These are phyloP conservation scores for Ptychobarbus kaznakovi DNA, from an alignment of 2,797 vertebrate genomes.

Conservation along the genomic window DNA sequence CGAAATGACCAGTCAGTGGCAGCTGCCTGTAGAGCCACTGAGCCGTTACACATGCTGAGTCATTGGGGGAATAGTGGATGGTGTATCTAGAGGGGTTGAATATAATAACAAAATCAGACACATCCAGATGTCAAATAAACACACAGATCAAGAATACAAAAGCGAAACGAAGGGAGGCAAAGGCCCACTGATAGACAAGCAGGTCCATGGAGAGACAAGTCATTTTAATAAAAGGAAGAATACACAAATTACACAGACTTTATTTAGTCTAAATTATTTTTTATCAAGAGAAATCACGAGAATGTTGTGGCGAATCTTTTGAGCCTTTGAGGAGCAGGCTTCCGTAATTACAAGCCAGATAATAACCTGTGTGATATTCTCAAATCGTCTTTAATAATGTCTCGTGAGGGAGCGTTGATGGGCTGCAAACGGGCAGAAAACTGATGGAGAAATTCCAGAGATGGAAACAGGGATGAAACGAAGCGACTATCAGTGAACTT, in stretches of 20 bases:
- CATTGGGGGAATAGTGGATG: conserved; percentile 26
- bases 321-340: conserved; percentile 28
- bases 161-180: neutral
- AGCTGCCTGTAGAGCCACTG: conserved; percentile 48
- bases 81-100: conserved; percentile 6
- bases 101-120: conserved; percentile 29
- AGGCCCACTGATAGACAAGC: neutral
- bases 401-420: conserved; percentile 23
- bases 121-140: neutral
- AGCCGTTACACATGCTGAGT: conserved; percentile 33
- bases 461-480: conserved; percentile 36
- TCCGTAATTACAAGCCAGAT: conserved; percentile 47
- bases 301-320: conserved; percentile 33
- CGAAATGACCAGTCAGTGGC: conserved; percentile 42
- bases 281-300: conserved; percentile 38
- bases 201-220: neutral
- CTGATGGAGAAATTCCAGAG: conserved; percentile 40
- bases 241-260: conserved; percentile 40
- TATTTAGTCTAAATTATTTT: conserved; percentile 43
- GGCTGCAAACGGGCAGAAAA: conserved; percentile 34
- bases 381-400: conserved; percentile 48
- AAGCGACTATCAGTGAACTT: conserved; percentile 45
- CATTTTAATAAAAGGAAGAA: conserved; percentile 16
- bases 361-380: conserved; percentile 41
- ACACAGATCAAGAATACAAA: neutral